These are phyloP conservation scores for Pogonomyrmex californicus DNA, from an alignment of 1,140 invertebrate species.

Conservation along the genomic window DNA sequence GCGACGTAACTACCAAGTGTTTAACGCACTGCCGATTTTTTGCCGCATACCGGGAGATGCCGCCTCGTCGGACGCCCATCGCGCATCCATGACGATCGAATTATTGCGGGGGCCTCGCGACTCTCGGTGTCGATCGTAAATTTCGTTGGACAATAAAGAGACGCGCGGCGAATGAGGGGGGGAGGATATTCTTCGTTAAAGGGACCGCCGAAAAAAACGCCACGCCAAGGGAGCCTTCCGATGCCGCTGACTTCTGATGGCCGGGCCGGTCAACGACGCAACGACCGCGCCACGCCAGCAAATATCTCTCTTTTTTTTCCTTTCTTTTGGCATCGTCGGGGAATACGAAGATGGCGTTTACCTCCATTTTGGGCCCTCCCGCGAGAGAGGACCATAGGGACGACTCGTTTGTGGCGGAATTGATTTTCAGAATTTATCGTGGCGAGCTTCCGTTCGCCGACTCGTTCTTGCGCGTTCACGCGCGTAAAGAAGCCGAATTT, in stretches of 20 bases:
- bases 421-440: constrained; percentile 87
- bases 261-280: constrained; percentile 5
- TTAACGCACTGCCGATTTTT: background rate
- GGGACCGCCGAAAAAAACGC: constrained; percentile 53
- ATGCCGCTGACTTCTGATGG: constrained; percentile 33
- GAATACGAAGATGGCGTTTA: constrained; percentile 44
- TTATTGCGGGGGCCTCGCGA: constrained; percentile 69
- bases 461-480: constrained; percentile 53
- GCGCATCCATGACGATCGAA: constrained; percentile 63
- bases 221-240: background rate
- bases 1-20: background rate
- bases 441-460: constrained; percentile 85
- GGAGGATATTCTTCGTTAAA: constrained; percentile 67
- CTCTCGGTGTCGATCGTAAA: constrained; percentile 79
- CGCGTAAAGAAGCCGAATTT: constrained; percentile 84
- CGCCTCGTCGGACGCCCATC: constrained; percentile 36
- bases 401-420: constrained; percentile 76
- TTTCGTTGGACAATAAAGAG: constrained; percentile 77
- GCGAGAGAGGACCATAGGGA: constrained; percentile 49
- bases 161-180: constrained; percentile 58
- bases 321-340: constrained; percentile 37
- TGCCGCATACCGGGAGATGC: constrained; percentile 1
- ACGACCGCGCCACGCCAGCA: constrained; percentile 33
- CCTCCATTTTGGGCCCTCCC: constrained; percentile 13
- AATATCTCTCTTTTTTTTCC: constrained; percentile 34